These are phyloP conservation scores for Sebastes hubbsi DNA, from an alignment of 2,797 vertebrate species.

Conservation along the genomic window DNA sequence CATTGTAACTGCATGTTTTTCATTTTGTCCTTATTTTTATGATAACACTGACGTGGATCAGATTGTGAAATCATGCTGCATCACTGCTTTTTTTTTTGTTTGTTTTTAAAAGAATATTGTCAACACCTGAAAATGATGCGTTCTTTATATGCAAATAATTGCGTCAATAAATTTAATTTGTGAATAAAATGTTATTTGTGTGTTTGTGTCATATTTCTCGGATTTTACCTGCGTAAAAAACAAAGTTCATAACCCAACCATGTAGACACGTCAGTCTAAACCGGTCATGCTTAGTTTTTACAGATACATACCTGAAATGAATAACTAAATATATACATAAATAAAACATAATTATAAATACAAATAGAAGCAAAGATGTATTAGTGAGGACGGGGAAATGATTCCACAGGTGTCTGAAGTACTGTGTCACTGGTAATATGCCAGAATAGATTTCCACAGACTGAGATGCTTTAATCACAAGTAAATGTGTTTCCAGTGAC, in stretches of 20 bases:
- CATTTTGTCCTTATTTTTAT: background rate
- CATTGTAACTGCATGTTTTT: conserved; percentile 2
- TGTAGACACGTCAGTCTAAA: too few relatives aligned
- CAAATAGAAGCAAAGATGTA: background rate
- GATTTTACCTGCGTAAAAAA: background rate
- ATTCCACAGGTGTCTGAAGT: background rate
- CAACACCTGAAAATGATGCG: background rate
- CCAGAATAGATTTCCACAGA: background rate
- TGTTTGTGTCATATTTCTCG: background rate
- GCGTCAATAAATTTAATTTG: conserved; percentile 53
- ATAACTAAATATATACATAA: background rate
- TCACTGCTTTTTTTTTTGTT: background rate
- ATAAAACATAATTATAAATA: background rate
- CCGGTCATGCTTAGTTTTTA: background rate
- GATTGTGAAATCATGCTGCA: background rate
- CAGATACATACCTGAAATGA: background rate
- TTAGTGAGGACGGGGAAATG: background rate
- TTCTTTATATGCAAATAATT: conserved; percentile 7
- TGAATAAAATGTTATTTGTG: background rate
- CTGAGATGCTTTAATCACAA: background rate
- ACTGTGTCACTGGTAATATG: background rate
- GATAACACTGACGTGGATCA: background rate
- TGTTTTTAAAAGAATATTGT: background rate
- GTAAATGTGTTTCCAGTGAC: background rate
- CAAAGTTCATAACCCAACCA: background rate